phyloP scores from a whole-genome alignment of 2,113 vertebrate genomes.

The Brachyhypopomus gauderio region DNA sequence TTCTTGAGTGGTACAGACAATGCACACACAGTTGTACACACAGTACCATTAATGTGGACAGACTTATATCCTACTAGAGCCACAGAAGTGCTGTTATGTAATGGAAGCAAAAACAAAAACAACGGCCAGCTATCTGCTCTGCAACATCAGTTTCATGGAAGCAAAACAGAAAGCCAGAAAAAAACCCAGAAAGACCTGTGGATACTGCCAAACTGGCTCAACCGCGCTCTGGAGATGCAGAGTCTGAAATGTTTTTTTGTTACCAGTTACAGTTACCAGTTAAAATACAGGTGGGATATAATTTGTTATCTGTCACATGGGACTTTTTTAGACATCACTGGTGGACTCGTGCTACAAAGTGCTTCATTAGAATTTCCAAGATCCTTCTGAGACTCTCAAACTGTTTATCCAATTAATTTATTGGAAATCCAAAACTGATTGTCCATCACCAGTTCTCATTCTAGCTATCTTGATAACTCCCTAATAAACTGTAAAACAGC shows the following conservation, averaged over 20 bases:
- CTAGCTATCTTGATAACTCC: neutral
- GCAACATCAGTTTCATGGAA: neutral
- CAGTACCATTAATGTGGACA: constrained; percentile 53
- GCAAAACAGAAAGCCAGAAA: neutral
- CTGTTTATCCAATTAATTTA: neutral
- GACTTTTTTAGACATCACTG: neutral
- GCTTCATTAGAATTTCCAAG: constrained; percentile 8
- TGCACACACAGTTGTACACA: constrained; percentile 63
- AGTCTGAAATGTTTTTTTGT: constrained; percentile 11
- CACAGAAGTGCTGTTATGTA: constrained; percentile 53
- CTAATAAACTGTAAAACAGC: neutral
- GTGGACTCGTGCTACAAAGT: constrained; percentile 4
- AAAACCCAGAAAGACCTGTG: neutral
- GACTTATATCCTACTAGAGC: constrained; percentile 51
- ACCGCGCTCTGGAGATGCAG: neutral
- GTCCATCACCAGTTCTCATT: neutral
- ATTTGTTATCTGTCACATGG: constrained; percentile 10
- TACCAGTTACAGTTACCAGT: too few relatives aligned
- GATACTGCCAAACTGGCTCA: neutral
- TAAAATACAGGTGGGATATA: constrained; percentile 6
- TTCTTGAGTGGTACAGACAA: constrained; percentile 64
- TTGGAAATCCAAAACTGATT: neutral
- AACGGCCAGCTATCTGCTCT: constrained; percentile 36
- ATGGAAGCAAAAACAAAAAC: constrained; percentile 60
- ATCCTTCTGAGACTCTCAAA: neutral